Base-by-base conservation (phyloP, 2,113 vertebrate species). In the Ptilonorhynchus violaceus region DNA sequence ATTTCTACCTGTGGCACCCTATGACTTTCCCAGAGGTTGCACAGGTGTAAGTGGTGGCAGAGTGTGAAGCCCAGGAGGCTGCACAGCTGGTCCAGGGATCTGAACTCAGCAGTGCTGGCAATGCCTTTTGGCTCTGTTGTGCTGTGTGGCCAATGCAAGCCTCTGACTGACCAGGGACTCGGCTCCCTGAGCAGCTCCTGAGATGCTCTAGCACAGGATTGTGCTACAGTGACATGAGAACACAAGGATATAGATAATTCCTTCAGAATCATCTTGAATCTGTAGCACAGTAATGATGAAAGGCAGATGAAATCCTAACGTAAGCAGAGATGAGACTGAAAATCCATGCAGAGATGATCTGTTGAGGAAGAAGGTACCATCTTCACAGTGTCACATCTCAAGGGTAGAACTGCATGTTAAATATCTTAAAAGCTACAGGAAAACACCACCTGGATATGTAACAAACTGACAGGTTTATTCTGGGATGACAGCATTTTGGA, bases 311-410 rank as follows among this genome's bases (percentile, higher is more conserved):
- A 94, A 96, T 81, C 73, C 73, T 41, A 49, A 41, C 0, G 1
- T 33, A n/a, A 82, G 87, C 80, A 89, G 80, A 92, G 86, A 69
- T 53, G 93, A 96, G 73, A 31, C 84, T 78, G 73, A 81, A 95
- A 96, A 96, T 91, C 94, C 91, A 81, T n/a, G 60, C 89, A 91
- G 94, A 91, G 86, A 87, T 93, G 74, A 93, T 95, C 69, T 92
- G 89, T 85, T 67, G 83, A 55, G 68, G 74, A 72, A 95, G 80
- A 91, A 89, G 80, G 84, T 64, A 73, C 89, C 68, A 81, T 92
- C 73, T 91, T 96, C 87, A 75, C 91, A 75, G 60, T 86, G 80
- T 96, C 55, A 1, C 55, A 44, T 84, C 91, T 94, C 83, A 47
- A 25, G 94, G 85, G 56, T 68, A 68, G 69, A 87, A 49, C 47